These are phyloP conservation scores for Lateolabrax maculatus DNA, from an alignment of 2,797 vertebrate genomes.

Conservation along the genomic window DNA sequence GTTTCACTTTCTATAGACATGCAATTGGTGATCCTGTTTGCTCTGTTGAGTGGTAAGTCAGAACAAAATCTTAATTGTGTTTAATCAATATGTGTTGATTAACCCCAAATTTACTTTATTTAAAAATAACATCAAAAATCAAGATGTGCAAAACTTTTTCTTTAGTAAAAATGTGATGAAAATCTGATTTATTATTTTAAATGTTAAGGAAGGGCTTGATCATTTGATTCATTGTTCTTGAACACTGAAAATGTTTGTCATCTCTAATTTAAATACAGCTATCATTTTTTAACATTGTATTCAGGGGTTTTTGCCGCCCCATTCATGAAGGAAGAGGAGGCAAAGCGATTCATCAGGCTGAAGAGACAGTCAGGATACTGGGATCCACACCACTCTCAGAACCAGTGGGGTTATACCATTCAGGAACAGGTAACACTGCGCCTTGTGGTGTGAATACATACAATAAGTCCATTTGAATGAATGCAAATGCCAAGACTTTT, in stretches of 20 bases:
- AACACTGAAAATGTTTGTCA: background rate
- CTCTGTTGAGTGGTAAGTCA: constrained; percentile 73
- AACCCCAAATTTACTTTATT: background rate
- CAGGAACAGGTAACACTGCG: constrained; percentile 77
- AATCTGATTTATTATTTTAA: background rate
- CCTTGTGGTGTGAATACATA: background rate
- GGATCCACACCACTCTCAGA: constrained; percentile 81
- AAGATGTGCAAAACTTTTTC: background rate
- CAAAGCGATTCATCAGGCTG: constrained; percentile 76
- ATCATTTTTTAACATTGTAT: background rate
- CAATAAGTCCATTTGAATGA: background rate
- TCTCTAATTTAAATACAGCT: too few relatives aligned
- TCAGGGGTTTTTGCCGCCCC: constrained; percentile 75
- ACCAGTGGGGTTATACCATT: constrained; percentile 79
- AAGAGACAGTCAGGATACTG: constrained; percentile 80
- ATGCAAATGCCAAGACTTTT: background rate
- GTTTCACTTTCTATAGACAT: constrained; percentile 61
- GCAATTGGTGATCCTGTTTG: constrained; percentile 68
- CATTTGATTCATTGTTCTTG: background rate
- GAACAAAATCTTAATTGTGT: background rate
- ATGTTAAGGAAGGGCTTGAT: background rate
- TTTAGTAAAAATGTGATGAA: background rate
- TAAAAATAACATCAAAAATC: background rate
- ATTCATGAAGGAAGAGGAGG: constrained; percentile 76
- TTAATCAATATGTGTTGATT: background rate